Base-by-base conservation (phyloP, 2,888 invertebrate genomes). In the Athalia rosae region DNA sequence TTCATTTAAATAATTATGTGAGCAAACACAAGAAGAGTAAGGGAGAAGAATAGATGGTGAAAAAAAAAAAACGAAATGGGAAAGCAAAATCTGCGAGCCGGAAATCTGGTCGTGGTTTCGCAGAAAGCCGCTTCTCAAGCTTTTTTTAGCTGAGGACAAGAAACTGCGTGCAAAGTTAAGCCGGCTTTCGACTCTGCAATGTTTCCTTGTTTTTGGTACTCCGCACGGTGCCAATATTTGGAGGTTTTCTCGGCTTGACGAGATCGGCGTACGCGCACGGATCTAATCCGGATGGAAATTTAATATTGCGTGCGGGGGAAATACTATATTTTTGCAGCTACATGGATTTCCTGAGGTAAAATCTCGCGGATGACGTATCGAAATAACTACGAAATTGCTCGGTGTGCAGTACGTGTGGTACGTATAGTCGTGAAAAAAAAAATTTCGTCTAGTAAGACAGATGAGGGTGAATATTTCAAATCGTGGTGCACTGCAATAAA, bases 391-490 rank as follows among this genome's bases (percentile, higher is more conserved):
- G n/a, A 9, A 67, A 67, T 67, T 41, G 67, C 67, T 71, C 58
- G 45, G n/a, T 9, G n/a, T n/a, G 53, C 53, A 53, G 9, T 53
- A n/a, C 9, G 53, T 53, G 53, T 53, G 53, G 53, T 53, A 53
- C 9, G 9, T n/a, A 53, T n/a, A 56, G 50, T 71, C 71, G 71
- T 71, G n/a, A 45, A 67, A 67, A n/a, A 45, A 67, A 67, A 71
- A 50, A 8, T 13, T 71, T 77, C 67, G 63, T 73, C 73, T 71
- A 63, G 77, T 61, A 73, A 59, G 77, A 77, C 45, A 59, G 77
- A 77, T 79, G 79, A 79, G 76, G 80, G 81, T 81, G 80, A 82
- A 84, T 82, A 83, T 81, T 82, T 82, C 79, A 81, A 80, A 82
- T 83, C 80, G 81, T 78, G 79, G 79, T 80, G 78, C 74, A 69